Conservation (phyloP, 1,140 invertebrate species). For the Leptopilina clavipes region DNA sequence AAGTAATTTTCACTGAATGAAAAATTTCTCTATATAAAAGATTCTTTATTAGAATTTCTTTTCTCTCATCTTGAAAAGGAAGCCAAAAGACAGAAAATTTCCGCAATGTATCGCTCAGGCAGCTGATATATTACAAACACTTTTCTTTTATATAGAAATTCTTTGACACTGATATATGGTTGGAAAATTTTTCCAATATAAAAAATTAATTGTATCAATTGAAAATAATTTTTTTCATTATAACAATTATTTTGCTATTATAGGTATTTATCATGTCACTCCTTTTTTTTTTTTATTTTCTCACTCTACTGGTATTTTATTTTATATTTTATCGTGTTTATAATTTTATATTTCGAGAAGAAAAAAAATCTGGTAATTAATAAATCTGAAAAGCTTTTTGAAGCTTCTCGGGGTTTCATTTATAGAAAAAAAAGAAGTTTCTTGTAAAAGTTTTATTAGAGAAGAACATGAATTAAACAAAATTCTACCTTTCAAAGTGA, state of each 20-base stretch:
- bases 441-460: background rate
- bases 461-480: constrained; percentile 16
- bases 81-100: constrained; percentile 10
- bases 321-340: too few species aligned
- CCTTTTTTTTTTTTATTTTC: too few species aligned
- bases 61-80: background rate
- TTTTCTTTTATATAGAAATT: constrained; percentile 9
- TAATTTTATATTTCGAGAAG: background rate
- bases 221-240: background rate
- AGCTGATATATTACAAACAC: too few species aligned
- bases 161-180: background rate
- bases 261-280: too few species aligned
- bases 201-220: constrained; percentile 6
- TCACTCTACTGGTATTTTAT: background rate
- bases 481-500: constrained; percentile 8
- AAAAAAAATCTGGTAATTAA: constrained; percentile 3
- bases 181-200: background rate
- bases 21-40: constrained; percentile 1
- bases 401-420: background rate
- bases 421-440: background rate
- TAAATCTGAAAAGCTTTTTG: background rate
- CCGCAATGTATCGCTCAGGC: background rate
- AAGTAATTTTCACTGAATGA: background rate
- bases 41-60: constrained; percentile 1
- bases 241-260: background rate